A percentile compares a stretch with the other conserved stretches of the same genome.
Evolutionary conservation across 35 echinoderm and acorn worm species (phyloP).

Genomic region (Apostichopus californicus): DNA sequence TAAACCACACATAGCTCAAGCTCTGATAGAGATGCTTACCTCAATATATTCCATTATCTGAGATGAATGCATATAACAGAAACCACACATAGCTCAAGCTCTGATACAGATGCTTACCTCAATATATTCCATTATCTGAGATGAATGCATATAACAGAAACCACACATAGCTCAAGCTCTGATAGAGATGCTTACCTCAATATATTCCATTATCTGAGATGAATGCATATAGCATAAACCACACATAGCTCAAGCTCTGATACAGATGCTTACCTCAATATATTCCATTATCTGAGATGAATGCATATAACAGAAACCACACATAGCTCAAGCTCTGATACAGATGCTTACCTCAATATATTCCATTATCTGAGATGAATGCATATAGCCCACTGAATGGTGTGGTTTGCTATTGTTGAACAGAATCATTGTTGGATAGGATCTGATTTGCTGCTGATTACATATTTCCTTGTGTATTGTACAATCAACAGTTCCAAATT

Average conservation of each 20-base stretch:
- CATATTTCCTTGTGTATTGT: slow-evolving; percentile 81
- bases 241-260: background rate
- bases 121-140: slow-evolving; percentile 77
- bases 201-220: slow-evolving; percentile 71
- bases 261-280: slow-evolving; percentile 73
- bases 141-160: slow-evolving; percentile 59
- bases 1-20: background rate
- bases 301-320: slow-evolving; percentile 53
- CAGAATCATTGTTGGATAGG: slow-evolving; percentile 90
- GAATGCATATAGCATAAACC: slow-evolving; percentile 60
- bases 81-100: background rate
- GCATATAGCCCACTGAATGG: slow-evolving; percentile 69
- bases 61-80: slow-evolving; percentile 60
- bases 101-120: slow-evolving; percentile 61
- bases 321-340: background rate
- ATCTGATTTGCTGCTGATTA: slow-evolving; percentile 77
- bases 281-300: slow-evolving; percentile 70
- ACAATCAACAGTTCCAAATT: slow-evolving; percentile 96
- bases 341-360: slow-evolving; percentile 82
- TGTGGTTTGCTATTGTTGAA: slow-evolving; percentile 87
- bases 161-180: background rate
- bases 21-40: slow-evolving; percentile 47
- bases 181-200: slow-evolving; percentile 66
- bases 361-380: slow-evolving; percentile 61
- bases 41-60: slow-evolving; percentile 82